Base-by-base conservation (phyloP, 2,888 invertebrate genomes). In the Apodemia mormo region DNA sequence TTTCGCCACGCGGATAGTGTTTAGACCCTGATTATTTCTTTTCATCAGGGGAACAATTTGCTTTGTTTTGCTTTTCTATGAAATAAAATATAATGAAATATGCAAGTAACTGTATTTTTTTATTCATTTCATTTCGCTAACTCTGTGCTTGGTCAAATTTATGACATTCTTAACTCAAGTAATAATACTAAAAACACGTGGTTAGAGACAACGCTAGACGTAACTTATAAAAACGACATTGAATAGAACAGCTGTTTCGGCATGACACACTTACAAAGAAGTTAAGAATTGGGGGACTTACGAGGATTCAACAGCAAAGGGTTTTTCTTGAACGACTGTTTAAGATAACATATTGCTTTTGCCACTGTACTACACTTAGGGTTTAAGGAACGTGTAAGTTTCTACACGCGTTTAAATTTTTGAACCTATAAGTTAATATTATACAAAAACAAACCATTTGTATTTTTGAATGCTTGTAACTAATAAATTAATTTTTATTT, bases 161-260 rank as follows among this genome's bases (percentile, higher is more conserved):
- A 8, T 54, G 52, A 54, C 22, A 54, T 54, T 2, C 22, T 54
- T 54, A 54, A 22, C 52, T 1, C 30, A 64, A 33, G 70, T 74
- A 72, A 74, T 73, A 73, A 72, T 73, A 75, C 73, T 78, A 77
- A 78, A 78, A 80, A 86, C 89, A 90, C 91, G 90, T 90, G 89
- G 84, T 84, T 71, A 80, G 79, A 79, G 74, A 78, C 79, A 78
- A 76, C 61, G 37, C 61, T 64, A 37, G 61, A 68, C 71, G 76
- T 72, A 70, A 73, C 70, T 75, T 69, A 71, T 73, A 74, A 76
- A 84, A 83, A 82, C 80, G 74, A 75, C 65, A 76, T 82, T 92
- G 81, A 90, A 92, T 88, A 87, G 88, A 86, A 87, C 92, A 92
- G 91, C 90, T 92, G 92, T 89, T 89, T 85, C 78, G 84, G 81